Evolutionary conservation across 2,797 vertebrate genomes (phyloP).

Genomic region (Ctenosaura bakeri): DNA sequence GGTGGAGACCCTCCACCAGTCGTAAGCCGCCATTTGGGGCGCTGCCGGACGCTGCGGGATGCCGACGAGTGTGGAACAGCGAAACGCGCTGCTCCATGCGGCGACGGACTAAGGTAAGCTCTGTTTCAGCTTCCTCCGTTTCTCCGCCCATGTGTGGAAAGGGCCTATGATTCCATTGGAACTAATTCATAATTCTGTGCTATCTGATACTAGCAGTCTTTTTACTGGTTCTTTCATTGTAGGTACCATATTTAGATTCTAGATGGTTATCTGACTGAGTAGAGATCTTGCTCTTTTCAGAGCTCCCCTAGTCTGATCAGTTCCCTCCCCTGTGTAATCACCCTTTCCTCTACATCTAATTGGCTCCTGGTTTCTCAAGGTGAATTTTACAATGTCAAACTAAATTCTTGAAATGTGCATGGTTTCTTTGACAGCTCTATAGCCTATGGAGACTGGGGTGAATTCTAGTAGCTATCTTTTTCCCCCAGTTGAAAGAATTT

Average conservation of each 20-base stretch:
- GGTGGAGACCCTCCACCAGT: too few species aligned
- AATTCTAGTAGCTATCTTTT: background rate
- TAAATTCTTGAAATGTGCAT: constrained; percentile 64
- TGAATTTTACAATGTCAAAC: constrained; percentile 71
- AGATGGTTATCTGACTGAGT: fast-evolving
- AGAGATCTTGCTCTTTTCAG: constrained; percentile 65
- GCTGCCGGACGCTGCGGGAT: too few species aligned
- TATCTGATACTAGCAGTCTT: background rate
- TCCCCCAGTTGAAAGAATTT: constrained; percentile 25
- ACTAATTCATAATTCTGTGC: background rate
- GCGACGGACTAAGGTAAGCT: too few species aligned
- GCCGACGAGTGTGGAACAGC: too few species aligned
- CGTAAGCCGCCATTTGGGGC: too few species aligned
- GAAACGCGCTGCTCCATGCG: too few species aligned
- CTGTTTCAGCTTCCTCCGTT: too few species aligned
- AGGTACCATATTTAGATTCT: constrained; percentile 19
- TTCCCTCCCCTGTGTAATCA: constrained; percentile 55
- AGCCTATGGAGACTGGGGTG: constrained; percentile 18
- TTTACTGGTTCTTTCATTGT: background rate
- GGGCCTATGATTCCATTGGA: background rate
- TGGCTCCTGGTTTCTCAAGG: constrained; percentile 58
- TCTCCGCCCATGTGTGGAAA: too few species aligned
- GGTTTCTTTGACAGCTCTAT: constrained; percentile 44
- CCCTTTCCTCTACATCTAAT: constrained; percentile 58
- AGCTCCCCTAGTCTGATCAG: constrained; percentile 13